Evolutionary conservation across 2,888 invertebrate species (phyloP).

Genomic region (Oligia fasciuncula): DNA sequence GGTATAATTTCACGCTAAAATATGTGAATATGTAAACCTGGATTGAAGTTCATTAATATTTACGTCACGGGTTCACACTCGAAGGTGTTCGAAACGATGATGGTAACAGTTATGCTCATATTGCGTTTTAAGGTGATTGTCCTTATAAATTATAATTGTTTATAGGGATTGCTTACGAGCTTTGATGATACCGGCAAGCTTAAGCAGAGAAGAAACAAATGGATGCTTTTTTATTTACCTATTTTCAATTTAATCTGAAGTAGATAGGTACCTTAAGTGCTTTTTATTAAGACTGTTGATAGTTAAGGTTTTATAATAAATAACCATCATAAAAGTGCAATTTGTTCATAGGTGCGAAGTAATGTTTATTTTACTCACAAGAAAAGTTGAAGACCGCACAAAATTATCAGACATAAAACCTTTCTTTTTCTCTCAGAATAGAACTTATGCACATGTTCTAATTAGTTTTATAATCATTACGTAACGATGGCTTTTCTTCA

Average conservation of each 20-base stretch:
- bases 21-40: slow-evolving; percentile 44
- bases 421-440: slow-evolving; percentile 5
- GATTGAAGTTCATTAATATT: slow-evolving; percentile 37
- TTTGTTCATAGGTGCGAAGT: too few species aligned
- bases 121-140: neutral
- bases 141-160: neutral
- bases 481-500: slow-evolving; percentile 20
- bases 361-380: neutral
- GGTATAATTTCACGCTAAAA: slow-evolving; percentile 19
- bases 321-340: neutral
- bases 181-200: neutral
- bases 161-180: neutral
- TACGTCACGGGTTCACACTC: slow-evolving; percentile 2
- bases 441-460: slow-evolving; percentile 1
- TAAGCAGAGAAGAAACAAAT: neutral
- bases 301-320: neutral
- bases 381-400: neutral
- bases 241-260: neutral
- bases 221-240: neutral
- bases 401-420: neutral
- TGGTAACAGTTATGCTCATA: slow-evolving; percentile 3
- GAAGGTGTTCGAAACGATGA: neutral
- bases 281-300: too few species aligned
- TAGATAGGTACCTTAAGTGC: neutral
- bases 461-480: slow-evolving; percentile 47